phyloP scores from a whole-genome alignment of 2,113 vertebrate genomes.

The Hylia prasina region DNA sequence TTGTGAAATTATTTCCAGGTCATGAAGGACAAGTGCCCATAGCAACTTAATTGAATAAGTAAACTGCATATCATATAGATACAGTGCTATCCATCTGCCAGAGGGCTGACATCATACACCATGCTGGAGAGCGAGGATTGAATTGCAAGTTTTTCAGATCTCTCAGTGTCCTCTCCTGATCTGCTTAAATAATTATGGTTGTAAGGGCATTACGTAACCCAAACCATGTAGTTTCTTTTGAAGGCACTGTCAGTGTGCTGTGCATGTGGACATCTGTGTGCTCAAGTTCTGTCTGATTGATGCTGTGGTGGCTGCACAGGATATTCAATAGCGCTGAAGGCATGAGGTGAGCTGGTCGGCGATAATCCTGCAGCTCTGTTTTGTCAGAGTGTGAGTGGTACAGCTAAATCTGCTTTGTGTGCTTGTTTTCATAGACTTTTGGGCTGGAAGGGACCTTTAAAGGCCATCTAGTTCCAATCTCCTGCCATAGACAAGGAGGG shows the following conservation, averaged over 20 bases:
- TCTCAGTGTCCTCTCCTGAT: background rate
- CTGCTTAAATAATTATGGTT: background rate
- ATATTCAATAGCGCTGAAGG: background rate
- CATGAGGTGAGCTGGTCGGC: fast-evolving
- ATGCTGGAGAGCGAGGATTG: background rate
- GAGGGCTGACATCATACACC: background rate
- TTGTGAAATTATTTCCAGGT: background rate
- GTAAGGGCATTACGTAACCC: background rate
- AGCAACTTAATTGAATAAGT: background rate
- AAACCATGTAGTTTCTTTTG: background rate
- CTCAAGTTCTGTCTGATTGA: background rate
- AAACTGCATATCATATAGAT: background rate
- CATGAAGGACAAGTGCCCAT: background rate
- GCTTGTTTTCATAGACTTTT: background rate
- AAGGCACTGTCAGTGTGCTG: background rate
- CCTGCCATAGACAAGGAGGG: background rate
- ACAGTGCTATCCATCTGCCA: fast-evolving
- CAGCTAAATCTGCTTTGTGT: background rate
- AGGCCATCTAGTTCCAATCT: background rate
- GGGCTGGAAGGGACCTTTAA: background rate
- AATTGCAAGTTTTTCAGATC: background rate
- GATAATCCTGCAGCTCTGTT: fast-evolving
- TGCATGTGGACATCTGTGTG: background rate
- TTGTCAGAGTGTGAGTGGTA: background rate
- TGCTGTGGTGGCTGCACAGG: background rate